Percentiles rank a stretch among this genome's conserved stretches.
These are phyloP conservation scores for Centroberyx gerrardi DNA, from an alignment of 2,797 vertebrate genomes.

Conservation along the genomic window DNA sequence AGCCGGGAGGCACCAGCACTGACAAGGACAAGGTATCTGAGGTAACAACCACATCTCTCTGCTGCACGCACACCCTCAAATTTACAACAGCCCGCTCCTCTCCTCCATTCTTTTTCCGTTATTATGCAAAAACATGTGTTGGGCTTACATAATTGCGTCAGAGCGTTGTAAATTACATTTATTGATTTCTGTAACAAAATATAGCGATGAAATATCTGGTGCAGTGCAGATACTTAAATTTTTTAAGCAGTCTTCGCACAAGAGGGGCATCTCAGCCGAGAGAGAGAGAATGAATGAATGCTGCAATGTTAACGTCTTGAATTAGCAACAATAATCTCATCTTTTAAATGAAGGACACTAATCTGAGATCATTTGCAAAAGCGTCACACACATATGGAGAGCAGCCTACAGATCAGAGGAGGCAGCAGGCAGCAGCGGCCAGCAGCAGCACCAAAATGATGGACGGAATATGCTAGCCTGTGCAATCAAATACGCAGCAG, in stretches of 20 bases:
- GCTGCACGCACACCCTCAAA: slow-evolving; percentile 52
- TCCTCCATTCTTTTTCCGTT: slow-evolving; percentile 45
- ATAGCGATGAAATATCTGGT: slow-evolving; percentile 79
- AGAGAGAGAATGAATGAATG: slow-evolving; percentile 67
- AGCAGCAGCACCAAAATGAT: slow-evolving; percentile 44
- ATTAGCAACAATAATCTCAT: slow-evolving; percentile 80
- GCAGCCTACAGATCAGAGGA: slow-evolving; percentile 63
- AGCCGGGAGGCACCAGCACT: slow-evolving; percentile 65
- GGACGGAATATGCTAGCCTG: slow-evolving; percentile 58
- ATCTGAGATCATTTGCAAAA: slow-evolving; percentile 67
- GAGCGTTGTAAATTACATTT: slow-evolving; percentile 79
- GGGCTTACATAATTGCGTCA: slow-evolving; percentile 72
- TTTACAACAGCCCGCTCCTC: slow-evolving; percentile 49
- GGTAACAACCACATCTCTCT: slow-evolving; percentile 57
- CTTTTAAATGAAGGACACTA: slow-evolving; percentile 60
- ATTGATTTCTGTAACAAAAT: slow-evolving; percentile 74
- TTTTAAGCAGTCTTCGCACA: slow-evolving; percentile 80
- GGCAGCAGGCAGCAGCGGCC: slow-evolving; percentile 19
- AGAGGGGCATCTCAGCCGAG: slow-evolving; percentile 66
- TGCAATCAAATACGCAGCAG: slow-evolving; percentile 65
- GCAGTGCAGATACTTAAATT: slow-evolving; percentile 85
- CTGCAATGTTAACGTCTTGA: slow-evolving; percentile 70
- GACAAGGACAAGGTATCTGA: slow-evolving; percentile 70
- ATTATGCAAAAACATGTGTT: slow-evolving; percentile 71
- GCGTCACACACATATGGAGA: slow-evolving; percentile 26